Conservation (phyloP, 2,797 vertebrate genomes). For the Hoplostethus atlanticus region DNA sequence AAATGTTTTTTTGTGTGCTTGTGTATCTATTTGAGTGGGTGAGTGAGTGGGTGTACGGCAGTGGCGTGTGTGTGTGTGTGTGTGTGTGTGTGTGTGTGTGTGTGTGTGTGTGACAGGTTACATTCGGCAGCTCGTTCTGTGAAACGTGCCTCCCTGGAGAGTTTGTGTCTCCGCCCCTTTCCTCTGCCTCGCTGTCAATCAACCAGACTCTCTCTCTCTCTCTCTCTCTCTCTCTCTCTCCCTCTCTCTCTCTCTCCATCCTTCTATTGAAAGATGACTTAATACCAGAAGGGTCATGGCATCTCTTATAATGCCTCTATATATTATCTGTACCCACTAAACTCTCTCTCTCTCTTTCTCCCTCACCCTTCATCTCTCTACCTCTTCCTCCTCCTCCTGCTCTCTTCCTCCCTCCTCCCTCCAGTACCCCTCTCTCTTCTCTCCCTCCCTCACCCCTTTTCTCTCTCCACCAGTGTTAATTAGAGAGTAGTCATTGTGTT, state of each 20-base stretch:
- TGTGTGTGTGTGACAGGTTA: conserved; percentile 39
- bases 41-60: conserved; percentile 43
- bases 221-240: neutral
- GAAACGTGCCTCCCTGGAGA: conserved; percentile 54
- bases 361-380: neutral
- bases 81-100: conserved; percentile 8
- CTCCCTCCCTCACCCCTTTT: neutral
- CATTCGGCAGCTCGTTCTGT: conserved; percentile 52
- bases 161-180: conserved; percentile 55
- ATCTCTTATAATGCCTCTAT: too few relatives aligned
- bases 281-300: too few relatives aligned
- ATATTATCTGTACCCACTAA: conserved; percentile 20
- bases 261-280: too few relatives aligned
- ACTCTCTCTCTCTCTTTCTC: conserved; percentile 7
- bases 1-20: conserved; percentile 33
- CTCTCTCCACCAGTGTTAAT: too few relatives aligned
- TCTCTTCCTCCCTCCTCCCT: neutral
- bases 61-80: neutral
- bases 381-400: neutral
- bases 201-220: conserved; percentile 8
- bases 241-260: neutral
- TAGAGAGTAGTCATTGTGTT: too few relatives aligned
- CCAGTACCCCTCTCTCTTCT: conserved; percentile 6
- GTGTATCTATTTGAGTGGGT: conserved; percentile 47
- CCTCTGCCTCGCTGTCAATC: conserved; percentile 56